Evolutionary conservation across 2,113 vertebrate species (phyloP).

Genomic region (Mionectes macconnelli): DNA sequence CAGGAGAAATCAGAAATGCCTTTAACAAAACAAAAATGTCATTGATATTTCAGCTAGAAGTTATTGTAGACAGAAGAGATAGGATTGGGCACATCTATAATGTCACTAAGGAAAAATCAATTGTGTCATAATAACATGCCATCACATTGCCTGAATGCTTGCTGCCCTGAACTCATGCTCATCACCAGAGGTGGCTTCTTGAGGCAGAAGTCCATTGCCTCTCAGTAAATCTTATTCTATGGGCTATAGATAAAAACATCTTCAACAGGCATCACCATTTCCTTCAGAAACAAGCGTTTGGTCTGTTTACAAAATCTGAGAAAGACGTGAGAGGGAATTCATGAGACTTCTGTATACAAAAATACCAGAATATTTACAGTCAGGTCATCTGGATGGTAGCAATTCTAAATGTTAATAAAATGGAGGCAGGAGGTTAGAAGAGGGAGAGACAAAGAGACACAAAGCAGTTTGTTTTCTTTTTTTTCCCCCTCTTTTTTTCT

Average conservation of each 20-base stretch:
- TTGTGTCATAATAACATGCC: background rate
- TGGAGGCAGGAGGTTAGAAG: background rate
- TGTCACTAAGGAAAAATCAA: background rate
- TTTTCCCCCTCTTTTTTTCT: no score
- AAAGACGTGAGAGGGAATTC: background rate
- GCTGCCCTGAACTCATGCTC: background rate
- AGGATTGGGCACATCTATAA: background rate
- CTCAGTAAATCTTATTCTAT: background rate
- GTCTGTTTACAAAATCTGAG: background rate
- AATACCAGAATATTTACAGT: background rate
- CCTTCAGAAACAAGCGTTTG: background rate
- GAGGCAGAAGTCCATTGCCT: background rate
- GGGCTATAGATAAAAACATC: background rate
- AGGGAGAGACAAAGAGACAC: background rate
- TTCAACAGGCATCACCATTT: background rate
- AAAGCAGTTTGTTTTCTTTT: background rate
- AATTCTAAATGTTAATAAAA: background rate
- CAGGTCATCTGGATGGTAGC: background rate
- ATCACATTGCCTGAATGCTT: background rate
- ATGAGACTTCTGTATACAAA: background rate
- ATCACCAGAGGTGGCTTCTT: accelerated
- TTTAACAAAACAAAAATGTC: background rate
- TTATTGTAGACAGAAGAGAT: background rate
- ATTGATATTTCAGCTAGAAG: background rate
- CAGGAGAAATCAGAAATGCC: background rate